Conservation (phyloP, 2,113 vertebrate genomes). For the Cheilinus undulatus region DNA sequence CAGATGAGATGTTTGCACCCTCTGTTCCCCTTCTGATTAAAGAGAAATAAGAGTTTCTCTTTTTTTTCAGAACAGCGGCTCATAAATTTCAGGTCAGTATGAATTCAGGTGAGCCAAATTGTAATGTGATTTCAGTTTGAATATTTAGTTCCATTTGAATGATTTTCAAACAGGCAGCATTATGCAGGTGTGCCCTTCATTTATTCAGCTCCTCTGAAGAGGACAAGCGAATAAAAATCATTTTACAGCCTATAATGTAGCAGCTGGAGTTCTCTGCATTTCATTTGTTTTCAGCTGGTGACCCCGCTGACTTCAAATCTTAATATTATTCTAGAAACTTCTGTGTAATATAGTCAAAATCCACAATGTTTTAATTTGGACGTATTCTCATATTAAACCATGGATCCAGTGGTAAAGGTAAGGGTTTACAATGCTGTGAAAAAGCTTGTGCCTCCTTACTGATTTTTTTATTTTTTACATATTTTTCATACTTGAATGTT, state of each 20-base stretch:
- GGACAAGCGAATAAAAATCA: neutral
- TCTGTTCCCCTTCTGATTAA: neutral
- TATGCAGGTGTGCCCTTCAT: neutral
- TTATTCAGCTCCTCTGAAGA: constrained; percentile 23
- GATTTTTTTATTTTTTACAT: too few species aligned
- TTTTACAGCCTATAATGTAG: constrained; percentile 10
- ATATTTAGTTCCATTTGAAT: constrained; percentile 32
- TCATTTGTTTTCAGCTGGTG: constrained; percentile 23
- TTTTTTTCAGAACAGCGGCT: neutral
- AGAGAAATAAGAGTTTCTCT: too few species aligned
- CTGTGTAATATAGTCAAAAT: too few species aligned
- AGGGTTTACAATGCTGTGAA: too few species aligned
- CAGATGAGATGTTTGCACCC: neutral
- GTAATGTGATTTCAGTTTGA: constrained; percentile 40
- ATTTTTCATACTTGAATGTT: too few species aligned
- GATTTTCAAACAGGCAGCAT: constrained; percentile 23
- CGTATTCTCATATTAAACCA: too few species aligned
- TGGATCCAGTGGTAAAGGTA: too few species aligned
- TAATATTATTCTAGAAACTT: too few species aligned
- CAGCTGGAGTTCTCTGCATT: constrained; percentile 19
- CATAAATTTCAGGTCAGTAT: neutral
- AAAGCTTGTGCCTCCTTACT: too few species aligned
- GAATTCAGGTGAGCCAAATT: constrained; percentile 9
- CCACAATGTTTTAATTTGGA: too few species aligned
- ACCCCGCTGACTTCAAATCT: neutral